Evolutionary conservation across 2,797 vertebrate species (phyloP).

Genomic region (Vireo griseus): DNA sequence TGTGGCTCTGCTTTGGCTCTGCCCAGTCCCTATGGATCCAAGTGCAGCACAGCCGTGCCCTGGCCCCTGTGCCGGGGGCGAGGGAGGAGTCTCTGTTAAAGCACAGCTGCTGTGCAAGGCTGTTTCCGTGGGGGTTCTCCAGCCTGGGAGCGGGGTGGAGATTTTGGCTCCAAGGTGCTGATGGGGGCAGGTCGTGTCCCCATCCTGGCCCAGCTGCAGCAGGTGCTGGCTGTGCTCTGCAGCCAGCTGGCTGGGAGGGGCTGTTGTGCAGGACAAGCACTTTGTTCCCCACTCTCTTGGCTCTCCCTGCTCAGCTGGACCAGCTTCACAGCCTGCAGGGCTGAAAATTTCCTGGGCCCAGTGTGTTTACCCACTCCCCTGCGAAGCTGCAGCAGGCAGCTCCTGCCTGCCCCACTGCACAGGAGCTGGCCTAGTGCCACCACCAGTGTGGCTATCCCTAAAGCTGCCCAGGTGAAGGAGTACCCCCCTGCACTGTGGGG

Average conservation of each 20-base stretch:
- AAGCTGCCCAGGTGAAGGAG: not conserved
- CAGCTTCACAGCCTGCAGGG: not conserved
- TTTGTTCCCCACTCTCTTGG: not conserved
- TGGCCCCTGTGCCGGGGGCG: accelerated
- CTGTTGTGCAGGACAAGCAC: too few relatives aligned
- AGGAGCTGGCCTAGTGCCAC: too few relatives aligned
- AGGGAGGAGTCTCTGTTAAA: accelerated
- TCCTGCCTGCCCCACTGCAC: not conserved
- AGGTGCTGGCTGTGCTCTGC: accelerated
- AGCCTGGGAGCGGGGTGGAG: accelerated
- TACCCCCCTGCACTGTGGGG: accelerated
- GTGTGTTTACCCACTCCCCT: not conserved
- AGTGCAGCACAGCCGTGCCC: not conserved
- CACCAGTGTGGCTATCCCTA: not conserved
- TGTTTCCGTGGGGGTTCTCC: not conserved
- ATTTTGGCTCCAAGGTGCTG: not conserved
- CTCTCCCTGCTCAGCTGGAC: not conserved
- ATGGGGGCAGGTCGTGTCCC: not conserved
- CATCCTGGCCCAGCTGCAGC: not conserved
- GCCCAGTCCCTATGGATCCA: accelerated
- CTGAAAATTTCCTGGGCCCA: too few relatives aligned
- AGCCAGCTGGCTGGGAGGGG: not conserved
- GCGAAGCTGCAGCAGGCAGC: not conserved
- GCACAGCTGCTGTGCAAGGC: not conserved
- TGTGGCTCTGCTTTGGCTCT: not conserved